phyloP scores from a whole-genome alignment of 2,888 invertebrate genomes.

The Melanchra persicariae region DNA sequence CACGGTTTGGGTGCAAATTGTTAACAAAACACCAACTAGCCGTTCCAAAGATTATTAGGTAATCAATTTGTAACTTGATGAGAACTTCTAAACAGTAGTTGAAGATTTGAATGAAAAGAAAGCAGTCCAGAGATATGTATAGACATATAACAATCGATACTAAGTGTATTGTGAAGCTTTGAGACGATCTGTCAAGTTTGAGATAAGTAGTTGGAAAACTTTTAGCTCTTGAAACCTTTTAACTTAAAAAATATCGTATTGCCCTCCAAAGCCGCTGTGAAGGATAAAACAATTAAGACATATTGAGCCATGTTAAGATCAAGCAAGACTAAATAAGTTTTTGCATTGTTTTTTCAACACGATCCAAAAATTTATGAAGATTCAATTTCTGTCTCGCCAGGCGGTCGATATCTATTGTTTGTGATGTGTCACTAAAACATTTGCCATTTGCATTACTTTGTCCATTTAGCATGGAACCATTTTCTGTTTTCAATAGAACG shows the following conservation, averaged over 20 bases:
- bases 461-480: conserved; percentile 41
- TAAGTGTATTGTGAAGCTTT: conserved; percentile 1
- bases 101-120: background rate
- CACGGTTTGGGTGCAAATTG: conserved; percentile 71
- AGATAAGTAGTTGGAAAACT: background rate
- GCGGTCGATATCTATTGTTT: conserved; percentile 24
- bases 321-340: background rate
- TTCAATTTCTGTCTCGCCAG: conserved; percentile 1
- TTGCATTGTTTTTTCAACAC: conserved; percentile 5
- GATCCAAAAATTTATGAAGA: conserved; percentile 2
- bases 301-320: conserved; percentile 18
- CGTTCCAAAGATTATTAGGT: conserved; percentile 30
- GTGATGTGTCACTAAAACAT: conserved; percentile 42
- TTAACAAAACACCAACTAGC: conserved; percentile 57
- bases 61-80: conserved; percentile 23
- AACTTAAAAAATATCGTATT: background rate
- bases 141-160: background rate
- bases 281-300: conserved; percentile 23
- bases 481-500: conserved; percentile 58
- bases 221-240: conserved; percentile 1
- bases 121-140: background rate
- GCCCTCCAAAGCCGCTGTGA: conserved; percentile 14
- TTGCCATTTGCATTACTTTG: conserved; percentile 42
- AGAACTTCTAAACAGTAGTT: background rate
- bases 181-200: background rate